phyloP scores from a whole-genome alignment of 2,797 vertebrate species.

The Borostomias antarcticus region DNA sequence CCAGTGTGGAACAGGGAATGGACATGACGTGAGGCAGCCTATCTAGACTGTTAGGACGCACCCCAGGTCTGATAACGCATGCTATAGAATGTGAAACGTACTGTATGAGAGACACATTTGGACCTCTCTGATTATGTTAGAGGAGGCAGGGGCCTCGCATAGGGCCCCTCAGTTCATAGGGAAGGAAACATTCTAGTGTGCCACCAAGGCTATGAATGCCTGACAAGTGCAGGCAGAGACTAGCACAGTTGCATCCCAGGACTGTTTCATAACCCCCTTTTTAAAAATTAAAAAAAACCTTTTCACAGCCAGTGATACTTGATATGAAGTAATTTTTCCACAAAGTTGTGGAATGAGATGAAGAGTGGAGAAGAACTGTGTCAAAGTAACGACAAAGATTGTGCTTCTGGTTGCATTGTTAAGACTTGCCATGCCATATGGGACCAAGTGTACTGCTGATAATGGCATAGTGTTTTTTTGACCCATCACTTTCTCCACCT shows the following conservation, averaged over 20 bases:
- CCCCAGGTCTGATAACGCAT: neutral
- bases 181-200: neutral
- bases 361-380: neutral
- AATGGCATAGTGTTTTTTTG: neutral
- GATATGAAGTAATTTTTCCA: too few species aligned
- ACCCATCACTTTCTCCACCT: slow-evolving; percentile 19
- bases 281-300: too few species aligned
- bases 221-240: neutral
- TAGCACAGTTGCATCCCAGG: neutral
- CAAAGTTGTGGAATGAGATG: neutral
- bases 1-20: neutral
- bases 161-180: neutral
- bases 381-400: neutral
- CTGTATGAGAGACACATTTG: neutral
- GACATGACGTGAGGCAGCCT: too few species aligned
- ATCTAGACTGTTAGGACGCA: too few species aligned
- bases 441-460: slow-evolving; percentile 59
- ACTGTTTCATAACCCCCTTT: neutral
- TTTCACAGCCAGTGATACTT: too few species aligned
- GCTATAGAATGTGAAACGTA: neutral
- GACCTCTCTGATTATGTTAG: neutral
- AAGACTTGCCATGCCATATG: slow-evolving; percentile 40
- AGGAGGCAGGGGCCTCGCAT: neutral
- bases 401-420: neutral
- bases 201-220: neutral